Evolutionary conservation across 2,888 invertebrate genomes (phyloP).

Genomic region (Drosophila paramelanica): DNA sequence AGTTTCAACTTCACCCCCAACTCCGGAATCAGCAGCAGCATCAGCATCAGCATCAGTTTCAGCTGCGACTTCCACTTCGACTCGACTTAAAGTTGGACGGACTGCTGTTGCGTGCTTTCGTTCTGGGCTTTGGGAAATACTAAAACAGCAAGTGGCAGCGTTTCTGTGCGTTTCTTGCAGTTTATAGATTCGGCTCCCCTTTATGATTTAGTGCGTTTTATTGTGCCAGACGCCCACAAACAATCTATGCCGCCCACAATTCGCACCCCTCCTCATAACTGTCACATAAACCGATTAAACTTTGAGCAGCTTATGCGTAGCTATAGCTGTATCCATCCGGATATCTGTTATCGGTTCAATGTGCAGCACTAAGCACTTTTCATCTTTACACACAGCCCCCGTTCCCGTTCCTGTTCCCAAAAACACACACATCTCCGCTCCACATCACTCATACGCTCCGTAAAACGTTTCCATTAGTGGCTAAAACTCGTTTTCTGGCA

Average conservation of each 20-base stretch:
- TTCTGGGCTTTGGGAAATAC: not conserved
- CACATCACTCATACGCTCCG: slow-evolving; percentile 4
- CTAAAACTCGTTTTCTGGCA: slow-evolving; percentile 37
- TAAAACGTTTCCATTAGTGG: slow-evolving; percentile 52
- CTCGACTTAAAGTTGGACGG: slow-evolving; percentile 5
- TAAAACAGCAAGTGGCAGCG: slow-evolving; percentile 31
- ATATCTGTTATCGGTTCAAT: slow-evolving; percentile 65
- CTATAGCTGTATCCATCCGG: slow-evolving; percentile 11
- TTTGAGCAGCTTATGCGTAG: slow-evolving; percentile 78
- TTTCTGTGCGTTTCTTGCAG: slow-evolving; percentile 44
- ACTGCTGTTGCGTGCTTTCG: slow-evolving; percentile 1
- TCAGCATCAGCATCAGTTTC: not conserved
- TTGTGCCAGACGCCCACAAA: slow-evolving; percentile 12
- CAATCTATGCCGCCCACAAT: not conserved
- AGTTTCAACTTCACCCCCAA: not conserved
- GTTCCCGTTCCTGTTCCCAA: not conserved
- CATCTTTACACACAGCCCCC: not conserved
- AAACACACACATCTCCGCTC: not conserved
- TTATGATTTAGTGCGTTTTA: slow-evolving; percentile 69
- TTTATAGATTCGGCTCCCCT: slow-evolving; percentile 67
- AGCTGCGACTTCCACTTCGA: slow-evolving; percentile 6
- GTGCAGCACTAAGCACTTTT: slow-evolving; percentile 61
- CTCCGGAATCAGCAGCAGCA: not conserved
- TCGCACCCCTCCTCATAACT: slow-evolving; percentile 27
- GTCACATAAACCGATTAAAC: slow-evolving; percentile 77